phyloP scores from a whole-genome alignment of 30 jellyfish, hydroid and myxozoan species.

The Catostylus mosaicus region DNA sequence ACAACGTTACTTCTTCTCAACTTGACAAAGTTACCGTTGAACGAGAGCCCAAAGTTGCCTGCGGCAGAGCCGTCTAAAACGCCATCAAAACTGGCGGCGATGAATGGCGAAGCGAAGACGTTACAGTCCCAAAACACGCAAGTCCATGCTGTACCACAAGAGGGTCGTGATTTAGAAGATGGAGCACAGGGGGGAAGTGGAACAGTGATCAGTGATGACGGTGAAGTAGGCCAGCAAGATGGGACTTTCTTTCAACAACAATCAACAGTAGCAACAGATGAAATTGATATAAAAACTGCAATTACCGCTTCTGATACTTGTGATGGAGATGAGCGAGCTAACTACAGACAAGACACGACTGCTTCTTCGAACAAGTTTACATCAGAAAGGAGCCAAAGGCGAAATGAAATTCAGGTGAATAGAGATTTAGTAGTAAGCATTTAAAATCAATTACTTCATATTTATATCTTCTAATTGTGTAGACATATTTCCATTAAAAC shows the following conservation, averaged over 20 bases:
- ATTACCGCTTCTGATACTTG: conserved; percentile 18
- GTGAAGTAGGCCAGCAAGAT: background rate
- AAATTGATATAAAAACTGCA: conserved; percentile 3
- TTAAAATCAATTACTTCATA: too few relatives aligned
- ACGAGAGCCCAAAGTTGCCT: conserved; percentile 5
- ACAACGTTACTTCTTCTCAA: conserved; percentile 20
- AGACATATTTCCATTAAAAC: too few relatives aligned
- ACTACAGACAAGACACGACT: background rate
- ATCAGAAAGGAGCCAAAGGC: background rate
- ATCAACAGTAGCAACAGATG: conserved; percentile 43
- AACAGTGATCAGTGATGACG: background rate
- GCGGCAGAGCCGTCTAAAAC: background rate
- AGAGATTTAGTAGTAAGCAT: background rate
- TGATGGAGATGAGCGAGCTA: conserved; percentile 4
- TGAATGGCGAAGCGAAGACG: too few relatives aligned
- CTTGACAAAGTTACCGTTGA: conserved; percentile 35
- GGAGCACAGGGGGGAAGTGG: background rate
- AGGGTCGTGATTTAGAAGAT: background rate
- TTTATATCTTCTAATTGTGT: too few relatives aligned
- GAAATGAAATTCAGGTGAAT: background rate
- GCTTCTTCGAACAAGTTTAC: background rate
- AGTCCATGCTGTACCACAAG: background rate
- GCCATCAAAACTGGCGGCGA: background rate
- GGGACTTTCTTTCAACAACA: conserved; percentile 1
- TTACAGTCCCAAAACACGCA: too few relatives aligned